Conservation (phyloP, 53 echinoderm and acorn worm species). For the Paracentrotus lividus region DNA sequence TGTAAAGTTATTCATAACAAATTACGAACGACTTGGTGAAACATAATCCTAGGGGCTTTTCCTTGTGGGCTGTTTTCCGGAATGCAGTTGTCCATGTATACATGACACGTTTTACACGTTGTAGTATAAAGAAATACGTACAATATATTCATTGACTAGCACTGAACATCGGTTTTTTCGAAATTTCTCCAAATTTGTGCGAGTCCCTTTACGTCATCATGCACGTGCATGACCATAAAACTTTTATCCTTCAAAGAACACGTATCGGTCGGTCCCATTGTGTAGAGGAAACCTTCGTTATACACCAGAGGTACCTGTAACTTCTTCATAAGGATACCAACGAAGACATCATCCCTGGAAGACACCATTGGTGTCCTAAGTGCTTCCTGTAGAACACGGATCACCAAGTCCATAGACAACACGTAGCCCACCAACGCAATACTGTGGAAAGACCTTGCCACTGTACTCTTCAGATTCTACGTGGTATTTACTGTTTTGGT, state of each 20-base stretch:
- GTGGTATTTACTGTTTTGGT: neutral
- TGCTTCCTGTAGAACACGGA: neutral
- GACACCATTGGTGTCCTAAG: conserved; percentile 32
- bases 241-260: conserved; percentile 14
- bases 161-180: neutral
- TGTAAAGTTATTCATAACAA: too few species aligned
- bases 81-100: too few species aligned
- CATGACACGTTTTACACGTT: too few species aligned
- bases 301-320: conserved; percentile 3
- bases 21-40: too few species aligned
- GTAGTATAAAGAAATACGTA: too few species aligned
- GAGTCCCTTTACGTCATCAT: neutral
- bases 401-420: conserved; percentile 34
- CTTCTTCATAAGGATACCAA: conserved; percentile 48
- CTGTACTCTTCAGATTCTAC: conserved; percentile 11
- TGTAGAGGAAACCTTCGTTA: conserved; percentile 40
- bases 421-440: conserved; percentile 61
- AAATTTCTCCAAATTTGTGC: conserved; percentile 42
- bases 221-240: conserved; percentile 59
- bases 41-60: too few species aligned
- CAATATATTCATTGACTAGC: too few species aligned
- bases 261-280: neutral
- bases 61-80: too few species aligned
- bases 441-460: conserved; percentile 35
- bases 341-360: conserved; percentile 51